A percentile compares a stretch with the other conserved stretches of the same genome.
Conservation (phyloP, 53 echinoderm and acorn worm genomes). For the Arbacia lixula region DNA sequence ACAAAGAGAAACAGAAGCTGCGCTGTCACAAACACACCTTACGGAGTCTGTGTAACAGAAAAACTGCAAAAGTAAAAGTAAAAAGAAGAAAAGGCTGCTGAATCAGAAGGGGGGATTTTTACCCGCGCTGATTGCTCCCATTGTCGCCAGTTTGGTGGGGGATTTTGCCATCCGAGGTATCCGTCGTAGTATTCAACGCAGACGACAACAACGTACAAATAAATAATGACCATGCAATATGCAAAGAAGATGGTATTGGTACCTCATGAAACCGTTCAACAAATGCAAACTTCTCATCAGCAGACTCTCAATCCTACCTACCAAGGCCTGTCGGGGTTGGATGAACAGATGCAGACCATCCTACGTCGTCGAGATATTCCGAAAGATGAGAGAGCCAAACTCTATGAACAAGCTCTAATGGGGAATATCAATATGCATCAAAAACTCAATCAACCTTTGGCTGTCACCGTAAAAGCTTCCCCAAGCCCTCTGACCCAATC, state of each 20-base stretch:
- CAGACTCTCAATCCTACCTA: constrained; percentile 30
- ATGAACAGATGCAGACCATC: constrained; percentile 55
- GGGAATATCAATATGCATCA: constrained; percentile 58
- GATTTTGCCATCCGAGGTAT: no score
- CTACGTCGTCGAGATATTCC: constrained; percentile 47
- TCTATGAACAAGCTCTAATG: constrained; percentile 62
- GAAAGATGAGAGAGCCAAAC: constrained; percentile 55
- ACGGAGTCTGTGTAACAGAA: constrained; percentile 59
- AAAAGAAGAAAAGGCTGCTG: constrained; percentile 62
- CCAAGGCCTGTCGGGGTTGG: constrained; percentile 44
- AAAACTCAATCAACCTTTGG: constrained; percentile 44
- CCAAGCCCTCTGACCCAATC: neutral
- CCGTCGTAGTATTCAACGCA: no score
- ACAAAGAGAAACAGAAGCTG: constrained; percentile 58
- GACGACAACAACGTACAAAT: neutral
- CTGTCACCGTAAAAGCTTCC: constrained; percentile 21
- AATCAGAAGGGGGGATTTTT: constrained; percentile 73
- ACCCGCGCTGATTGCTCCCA: constrained; percentile 44
- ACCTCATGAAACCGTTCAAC: constrained; percentile 17
- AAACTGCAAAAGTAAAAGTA: constrained; percentile 2
- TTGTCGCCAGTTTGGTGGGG: constrained; percentile 37
- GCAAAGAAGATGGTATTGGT: constrained; percentile 42
- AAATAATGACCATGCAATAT: neutral
- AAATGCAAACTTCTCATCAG: constrained; percentile 3
- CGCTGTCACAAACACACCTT: constrained; percentile 44